These are phyloP conservation scores for Acipenser transmontanus DNA, from an alignment of 2,797 vertebrate genomes.

Conservation along the genomic window DNA sequence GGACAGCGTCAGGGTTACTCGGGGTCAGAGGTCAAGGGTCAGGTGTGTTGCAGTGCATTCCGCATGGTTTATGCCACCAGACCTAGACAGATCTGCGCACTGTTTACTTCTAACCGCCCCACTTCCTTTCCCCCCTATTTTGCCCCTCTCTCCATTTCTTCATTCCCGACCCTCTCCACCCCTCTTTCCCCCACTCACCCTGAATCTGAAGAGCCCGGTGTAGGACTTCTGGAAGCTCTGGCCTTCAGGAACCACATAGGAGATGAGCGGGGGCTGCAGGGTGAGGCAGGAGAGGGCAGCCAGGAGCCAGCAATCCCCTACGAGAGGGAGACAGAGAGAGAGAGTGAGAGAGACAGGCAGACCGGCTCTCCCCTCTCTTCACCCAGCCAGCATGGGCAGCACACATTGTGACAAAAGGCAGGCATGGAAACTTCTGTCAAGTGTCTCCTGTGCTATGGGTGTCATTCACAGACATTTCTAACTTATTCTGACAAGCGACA, in stretches of 20 bases:
- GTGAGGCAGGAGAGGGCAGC: slow-evolving; percentile 67
- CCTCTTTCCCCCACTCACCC: slow-evolving; percentile 32
- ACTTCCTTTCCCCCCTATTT: not conserved
- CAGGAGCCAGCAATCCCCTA: slow-evolving; percentile 74
- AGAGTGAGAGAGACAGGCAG: not conserved
- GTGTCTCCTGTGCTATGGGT: no score
- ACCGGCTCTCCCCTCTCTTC: no score
- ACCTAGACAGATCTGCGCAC: no score
- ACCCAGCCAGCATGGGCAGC: no score
- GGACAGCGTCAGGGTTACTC: not conserved
- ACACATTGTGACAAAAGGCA: no score
- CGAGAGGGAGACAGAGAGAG: slow-evolving; percentile 5
- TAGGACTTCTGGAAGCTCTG: slow-evolving; percentile 58
- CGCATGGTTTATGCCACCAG: no score
- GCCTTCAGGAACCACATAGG: slow-evolving; percentile 57
- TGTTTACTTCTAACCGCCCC: not conserved
- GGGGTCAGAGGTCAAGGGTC: slow-evolving; percentile 12
- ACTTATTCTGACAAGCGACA: no score
- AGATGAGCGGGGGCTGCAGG: slow-evolving; percentile 57
- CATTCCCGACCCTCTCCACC: not conserved
- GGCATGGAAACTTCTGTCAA: no score
- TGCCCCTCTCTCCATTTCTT: not conserved
- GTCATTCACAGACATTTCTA: no score
- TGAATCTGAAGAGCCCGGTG: slow-evolving; percentile 66
- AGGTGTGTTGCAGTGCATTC: not conserved